Conservation (phyloP, 1,140 invertebrate species). For the Drosophila eugracilis region DNA sequence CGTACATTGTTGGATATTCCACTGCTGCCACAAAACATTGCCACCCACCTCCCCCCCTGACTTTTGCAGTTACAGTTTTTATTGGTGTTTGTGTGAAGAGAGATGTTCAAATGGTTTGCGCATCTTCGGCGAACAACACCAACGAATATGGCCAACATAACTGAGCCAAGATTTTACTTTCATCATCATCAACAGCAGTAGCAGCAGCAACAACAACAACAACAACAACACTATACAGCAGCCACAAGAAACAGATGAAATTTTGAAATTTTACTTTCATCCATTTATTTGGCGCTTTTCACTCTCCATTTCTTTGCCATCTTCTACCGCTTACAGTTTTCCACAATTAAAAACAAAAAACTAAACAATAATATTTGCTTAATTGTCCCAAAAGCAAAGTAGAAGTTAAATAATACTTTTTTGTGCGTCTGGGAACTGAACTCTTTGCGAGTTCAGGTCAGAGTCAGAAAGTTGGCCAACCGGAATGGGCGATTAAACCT, state of each 20-base stretch:
- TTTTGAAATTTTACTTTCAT: conserved; percentile 80
- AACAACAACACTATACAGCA: conserved; percentile 2
- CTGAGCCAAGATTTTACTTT: conserved; percentile 74
- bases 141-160: conserved; percentile 54
- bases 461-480: conserved; percentile 51
- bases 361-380: conserved; percentile 35
- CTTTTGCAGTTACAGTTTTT: conserved; percentile 49
- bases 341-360: conserved; percentile 52
- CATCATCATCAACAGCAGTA: conserved; percentile 56
- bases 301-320: conserved; percentile 44
- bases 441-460: conserved; percentile 42
- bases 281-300: conserved; percentile 62
- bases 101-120: conserved; percentile 43
- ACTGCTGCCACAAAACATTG: not conserved
- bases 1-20: conserved; percentile 43
- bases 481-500: conserved; percentile 60
- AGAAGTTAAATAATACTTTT: conserved; percentile 41
- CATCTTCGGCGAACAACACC: conserved; percentile 44
- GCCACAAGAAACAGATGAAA: conserved; percentile 43
- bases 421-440: conserved; percentile 33
- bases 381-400: conserved; percentile 29
- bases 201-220: conserved; percentile 15
- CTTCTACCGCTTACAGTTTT: conserved; percentile 40
- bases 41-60: not conserved
- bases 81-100: conserved; percentile 26